A percentile compares a stretch with the other conserved stretches of the same genome.
phyloP scores from a whole-genome alignment of 1,140 invertebrate genomes.

The Eciton burchellii region DNA sequence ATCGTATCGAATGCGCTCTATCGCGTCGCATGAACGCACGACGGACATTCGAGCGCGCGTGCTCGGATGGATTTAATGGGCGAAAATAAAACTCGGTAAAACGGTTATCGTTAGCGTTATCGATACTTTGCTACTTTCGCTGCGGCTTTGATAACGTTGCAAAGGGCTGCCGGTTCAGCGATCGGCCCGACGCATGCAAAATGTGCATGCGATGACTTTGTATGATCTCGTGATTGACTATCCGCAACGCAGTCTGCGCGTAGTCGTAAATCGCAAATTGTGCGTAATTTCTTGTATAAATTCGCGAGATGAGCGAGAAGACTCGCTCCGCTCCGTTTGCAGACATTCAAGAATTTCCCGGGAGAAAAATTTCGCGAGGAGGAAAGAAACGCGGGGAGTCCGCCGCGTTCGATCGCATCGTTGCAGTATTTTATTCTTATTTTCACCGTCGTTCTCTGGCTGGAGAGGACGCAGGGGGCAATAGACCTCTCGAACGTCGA shows the following conservation, averaged over 20 bases:
- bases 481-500: slow-evolving; percentile 28
- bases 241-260: too few species aligned
- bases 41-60: not conserved
- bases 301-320: too few species aligned
- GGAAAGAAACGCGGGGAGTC: not conserved
- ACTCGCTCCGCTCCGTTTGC: too few species aligned
- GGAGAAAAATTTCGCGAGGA: too few species aligned
- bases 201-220: too few species aligned
- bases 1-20: slow-evolving; percentile 29
- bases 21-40: slow-evolving; percentile 16
- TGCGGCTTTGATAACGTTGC: not conserved
- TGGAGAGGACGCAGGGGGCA: not conserved
- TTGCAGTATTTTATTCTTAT: not conserved
- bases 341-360: too few species aligned
- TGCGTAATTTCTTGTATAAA: too few species aligned
- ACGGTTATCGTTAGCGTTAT: not conserved
- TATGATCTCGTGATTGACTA: too few species aligned
- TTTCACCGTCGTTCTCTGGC: not conserved
- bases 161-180: not conserved
- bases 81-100: slow-evolving; percentile 4
- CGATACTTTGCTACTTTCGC: not conserved
- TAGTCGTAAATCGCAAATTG: too few species aligned
- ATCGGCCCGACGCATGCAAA: not conserved
- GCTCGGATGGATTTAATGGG: slow-evolving; percentile 21
- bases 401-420: not conserved